Percentiles rank a stretch among this genome's conserved stretches.
Evolutionary conservation across 2,113 vertebrate species (phyloP).

Genomic region (Sigmodon hispidus): DNA sequence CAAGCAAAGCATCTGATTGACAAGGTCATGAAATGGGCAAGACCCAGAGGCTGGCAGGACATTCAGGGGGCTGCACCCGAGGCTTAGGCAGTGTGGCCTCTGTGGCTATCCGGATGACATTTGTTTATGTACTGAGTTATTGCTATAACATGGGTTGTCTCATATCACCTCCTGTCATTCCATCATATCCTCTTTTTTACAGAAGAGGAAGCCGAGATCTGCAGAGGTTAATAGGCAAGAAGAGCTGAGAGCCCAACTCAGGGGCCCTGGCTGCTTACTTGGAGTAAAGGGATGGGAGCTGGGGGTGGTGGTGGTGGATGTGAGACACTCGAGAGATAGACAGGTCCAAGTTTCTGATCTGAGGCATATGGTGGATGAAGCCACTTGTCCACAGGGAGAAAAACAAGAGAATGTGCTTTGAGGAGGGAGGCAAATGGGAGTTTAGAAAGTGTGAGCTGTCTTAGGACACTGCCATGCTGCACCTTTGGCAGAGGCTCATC

Average conservation of each 20-base stretch:
- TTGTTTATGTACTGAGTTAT: not conserved
- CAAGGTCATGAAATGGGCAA: not conserved
- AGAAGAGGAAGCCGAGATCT: not conserved
- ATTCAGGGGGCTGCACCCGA: fast-evolving
- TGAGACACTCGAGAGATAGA: not conserved
- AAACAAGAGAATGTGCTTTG: not conserved
- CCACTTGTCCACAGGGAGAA: not conserved
- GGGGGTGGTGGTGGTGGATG: not conserved
- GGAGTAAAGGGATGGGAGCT: not conserved
- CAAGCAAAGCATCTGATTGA: no score
- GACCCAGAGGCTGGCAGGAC: not conserved
- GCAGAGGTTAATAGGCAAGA: not conserved
- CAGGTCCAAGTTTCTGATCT: not conserved
- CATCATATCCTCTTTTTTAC: not conserved
- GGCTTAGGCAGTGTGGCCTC: not conserved
- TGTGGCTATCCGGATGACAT: not conserved
- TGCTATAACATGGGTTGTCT: fast-evolving
- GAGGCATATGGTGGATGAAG: not conserved
- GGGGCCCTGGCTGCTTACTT: not conserved
- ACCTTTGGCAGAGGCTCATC: not conserved
- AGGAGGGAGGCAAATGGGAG: not conserved
- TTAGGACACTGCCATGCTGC: not conserved
- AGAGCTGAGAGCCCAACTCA: not conserved
- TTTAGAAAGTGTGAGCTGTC: not conserved
- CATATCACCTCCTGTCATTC: not conserved